phyloP scores from a whole-genome alignment of 2,113 vertebrate species.

The Dipodomys merriami region DNA sequence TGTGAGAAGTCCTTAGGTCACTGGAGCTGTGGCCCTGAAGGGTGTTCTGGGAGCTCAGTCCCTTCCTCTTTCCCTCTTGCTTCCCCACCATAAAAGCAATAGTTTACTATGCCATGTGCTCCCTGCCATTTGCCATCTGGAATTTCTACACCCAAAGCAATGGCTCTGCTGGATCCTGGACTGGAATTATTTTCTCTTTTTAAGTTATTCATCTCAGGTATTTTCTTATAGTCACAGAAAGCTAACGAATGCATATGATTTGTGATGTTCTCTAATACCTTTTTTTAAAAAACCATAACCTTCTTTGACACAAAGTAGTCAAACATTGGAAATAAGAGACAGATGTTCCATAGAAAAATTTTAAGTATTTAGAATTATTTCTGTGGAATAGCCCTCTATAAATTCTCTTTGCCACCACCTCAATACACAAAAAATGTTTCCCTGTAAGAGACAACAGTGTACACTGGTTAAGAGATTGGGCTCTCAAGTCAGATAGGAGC shows the following conservation, averaged over 20 bases:
- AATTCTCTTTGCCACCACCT: not conserved
- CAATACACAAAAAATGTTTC: not conserved
- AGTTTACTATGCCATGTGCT: not conserved
- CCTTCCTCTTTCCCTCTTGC: not conserved
- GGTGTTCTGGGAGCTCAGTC: too few relatives aligned
- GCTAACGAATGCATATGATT: not conserved
- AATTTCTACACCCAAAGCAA: not conserved
- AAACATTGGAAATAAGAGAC: not conserved
- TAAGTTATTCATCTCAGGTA: not conserved
- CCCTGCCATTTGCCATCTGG: not conserved
- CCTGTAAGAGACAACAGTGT: not conserved
- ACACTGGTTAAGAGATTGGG: not conserved
- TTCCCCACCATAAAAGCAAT: not conserved
- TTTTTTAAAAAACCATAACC: not conserved
- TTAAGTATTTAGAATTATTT: not conserved
- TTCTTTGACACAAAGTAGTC: not conserved
- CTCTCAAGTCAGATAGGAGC: not conserved
- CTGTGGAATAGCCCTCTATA: not conserved
- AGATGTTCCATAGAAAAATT: not conserved
- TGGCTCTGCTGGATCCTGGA: not conserved
- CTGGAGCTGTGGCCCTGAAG: too few relatives aligned
- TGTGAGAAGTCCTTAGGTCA: not conserved
- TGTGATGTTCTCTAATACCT: not conserved
- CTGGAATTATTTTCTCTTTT: not conserved
- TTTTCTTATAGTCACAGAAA: not conserved